Evolutionary conservation across 1,140 invertebrate species (phyloP), one percentile per base, ranked within the genome.

Genomic region (Heliconius eleuchia): DNA sequence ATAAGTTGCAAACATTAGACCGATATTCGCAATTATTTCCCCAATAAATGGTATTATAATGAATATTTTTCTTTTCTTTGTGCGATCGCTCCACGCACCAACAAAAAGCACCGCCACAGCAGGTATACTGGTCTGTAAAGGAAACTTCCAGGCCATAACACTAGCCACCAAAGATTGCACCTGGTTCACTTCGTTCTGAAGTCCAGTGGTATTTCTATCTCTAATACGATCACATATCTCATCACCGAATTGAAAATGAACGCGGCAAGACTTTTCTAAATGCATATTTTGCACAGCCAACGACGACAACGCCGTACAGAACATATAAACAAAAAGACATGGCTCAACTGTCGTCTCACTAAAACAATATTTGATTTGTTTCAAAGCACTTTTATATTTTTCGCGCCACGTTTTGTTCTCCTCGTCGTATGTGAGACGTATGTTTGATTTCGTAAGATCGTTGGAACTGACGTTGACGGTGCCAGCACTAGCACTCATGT

Each of bases 1-100:
- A 82, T 91, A 92, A 2, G 93, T 94, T n/a, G 91, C 90, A 30
- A 95, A 83, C 79, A 95, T 71, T 8, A 94, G 80, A 30, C 92
- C 94, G 73, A 91, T 89, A 82, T 93, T 93, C 6, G 94, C 90
- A 39, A 95, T 89, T 46, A 95, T 93, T 83, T 96, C 96, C 11
- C 96, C 96, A 8, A 95, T 78, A 42, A 96, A 94, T 3, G 96
- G 96, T 37, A 96, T 80, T 11, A 96, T 83, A 85, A 96, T 95
- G 77, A 95, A 96, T 30, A 96, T 95, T 91, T 97, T 97, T 57
- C 96, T 85, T 79, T 95, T 95, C 76, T 96, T 96, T 71, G 96
- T 95, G 55, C 95, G 94, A 87, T 96, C 96, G 80, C 96, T 96
- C 95, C 96, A 96, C 1, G 96, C 95, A 79, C 97, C 96, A 83